A percentile compares a stretch with the other conserved stretches of the same genome.
These are phyloP conservation scores for Drosophila maculinotata DNA, from an alignment of 2,888 invertebrate genomes.

Conservation along the genomic window DNA sequence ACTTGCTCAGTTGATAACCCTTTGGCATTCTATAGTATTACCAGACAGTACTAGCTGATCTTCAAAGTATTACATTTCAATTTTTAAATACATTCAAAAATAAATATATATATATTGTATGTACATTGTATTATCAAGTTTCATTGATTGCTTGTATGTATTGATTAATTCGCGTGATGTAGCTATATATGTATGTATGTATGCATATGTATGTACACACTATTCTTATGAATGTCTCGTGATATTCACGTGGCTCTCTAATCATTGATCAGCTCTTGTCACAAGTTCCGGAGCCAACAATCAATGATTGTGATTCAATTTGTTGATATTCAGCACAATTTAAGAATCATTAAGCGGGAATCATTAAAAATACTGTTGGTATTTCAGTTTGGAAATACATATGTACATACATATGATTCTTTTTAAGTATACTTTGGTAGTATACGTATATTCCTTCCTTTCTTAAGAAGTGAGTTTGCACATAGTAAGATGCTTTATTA, in stretches of 20 bases:
- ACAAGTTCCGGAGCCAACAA: constrained; percentile 12
- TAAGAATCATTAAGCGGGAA: neutral
- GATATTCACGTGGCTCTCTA: constrained; percentile 29
- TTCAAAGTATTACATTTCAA: neutral
- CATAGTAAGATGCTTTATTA: no score
- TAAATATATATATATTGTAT: no score
- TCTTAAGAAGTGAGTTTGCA: no score
- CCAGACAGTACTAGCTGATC: constrained; percentile 7
- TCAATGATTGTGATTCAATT: constrained; percentile 12
- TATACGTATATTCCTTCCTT: no score
- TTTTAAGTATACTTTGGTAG: no score
- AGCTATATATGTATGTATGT: neutral
- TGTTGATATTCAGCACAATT: no score
- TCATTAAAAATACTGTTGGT: no score
- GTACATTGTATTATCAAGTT: no score
- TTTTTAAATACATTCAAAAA: neutral
- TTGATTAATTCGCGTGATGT: constrained; percentile 8
- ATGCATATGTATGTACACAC: neutral
- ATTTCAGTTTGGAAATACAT: no score
- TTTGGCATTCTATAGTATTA: no score
- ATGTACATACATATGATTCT: no score
- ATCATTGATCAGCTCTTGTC: constrained; percentile 8
- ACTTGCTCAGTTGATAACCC: constrained; percentile 17
- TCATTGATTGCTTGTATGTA: no score
- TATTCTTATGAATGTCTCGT: constrained; percentile 29